Base-by-base conservation (phyloP, 1,140 invertebrate species). In the Leptinotarsa undecemlineata region DNA sequence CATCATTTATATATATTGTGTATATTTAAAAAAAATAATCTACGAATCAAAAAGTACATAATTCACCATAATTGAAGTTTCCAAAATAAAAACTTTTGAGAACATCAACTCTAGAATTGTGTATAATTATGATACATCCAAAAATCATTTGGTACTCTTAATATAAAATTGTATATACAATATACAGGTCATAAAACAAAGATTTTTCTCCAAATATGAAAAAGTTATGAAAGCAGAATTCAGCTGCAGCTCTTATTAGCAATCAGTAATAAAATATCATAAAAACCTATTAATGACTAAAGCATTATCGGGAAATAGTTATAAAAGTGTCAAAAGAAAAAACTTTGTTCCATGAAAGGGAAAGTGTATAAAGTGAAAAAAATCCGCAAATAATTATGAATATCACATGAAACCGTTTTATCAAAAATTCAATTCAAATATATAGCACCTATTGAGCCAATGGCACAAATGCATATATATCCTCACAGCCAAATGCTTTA, bases 401-500 rank as follows among this genome's bases (percentile, higher is more conserved):
- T 82, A 84, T 80, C 80, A 81, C 77, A 81, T 80, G 51, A 77
- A 73, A 77, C 78, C 61, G 75, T 76, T 74, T 75, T 71, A 75
- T 75, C 69, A 78, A 75, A 79, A 78, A 73, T 77, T 78, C 71
- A 77, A 75, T 76, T 72, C 71, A 42, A 76, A 63, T 68, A 74
- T 72, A 76, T 76, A 81, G 74, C 81, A 83, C 82, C 82, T 81
- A 82, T 77, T 71, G 76, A 79, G 79, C 79, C 81, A 79, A 82
- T 83, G 81, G 81, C 81, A 83, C 81, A 83, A 83, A 83, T 82
- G 80, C 81, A 81, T 76, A 73, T 79, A 77, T 77, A 73, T 78
- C 77, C 76, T 83, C 82, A 83, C 82, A 83, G 82, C 82, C 82
- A 77, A 82, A 82, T 81, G 33, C 76, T 76, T 79, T 75, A 75